Evolutionary conservation across 2,888 invertebrate species (phyloP).

Genomic region (Epistrophella euchroma): DNA sequence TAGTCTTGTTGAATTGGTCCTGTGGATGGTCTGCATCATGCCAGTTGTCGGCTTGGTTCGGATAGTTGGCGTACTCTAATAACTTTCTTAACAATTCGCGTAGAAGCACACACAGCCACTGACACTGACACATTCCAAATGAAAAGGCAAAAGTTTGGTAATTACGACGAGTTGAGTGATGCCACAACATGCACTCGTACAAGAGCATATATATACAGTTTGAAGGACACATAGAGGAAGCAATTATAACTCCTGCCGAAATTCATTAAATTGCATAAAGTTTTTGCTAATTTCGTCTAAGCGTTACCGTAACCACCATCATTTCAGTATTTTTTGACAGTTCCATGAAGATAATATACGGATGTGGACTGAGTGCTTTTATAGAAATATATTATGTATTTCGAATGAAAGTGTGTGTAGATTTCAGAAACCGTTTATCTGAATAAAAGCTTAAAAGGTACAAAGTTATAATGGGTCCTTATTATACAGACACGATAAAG

Average conservation of each 20-base stretch:
- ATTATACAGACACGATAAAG: not conserved
- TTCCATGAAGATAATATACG: constrained; percentile 10
- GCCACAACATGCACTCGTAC: constrained; percentile 72
- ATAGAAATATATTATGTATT: too few species aligned
- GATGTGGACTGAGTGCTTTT: constrained; percentile 1
- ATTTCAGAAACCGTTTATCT: not conserved
- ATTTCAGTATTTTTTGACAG: constrained; percentile 59
- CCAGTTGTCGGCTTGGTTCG: not conserved
- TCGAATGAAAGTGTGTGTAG: not conserved
- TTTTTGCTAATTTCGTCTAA: constrained; percentile 72
- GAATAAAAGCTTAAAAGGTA: not conserved
- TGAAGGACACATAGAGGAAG: constrained; percentile 68
- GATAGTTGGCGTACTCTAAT: constrained; percentile 28
- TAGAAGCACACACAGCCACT: not conserved
- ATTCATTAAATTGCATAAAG: constrained; percentile 73
- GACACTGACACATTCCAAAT: constrained; percentile 51
- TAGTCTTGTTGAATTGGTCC: not conserved
- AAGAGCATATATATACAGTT: constrained; percentile 3
- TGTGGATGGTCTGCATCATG: constrained; percentile 15
- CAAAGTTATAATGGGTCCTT: not conserved
- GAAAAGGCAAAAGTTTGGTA: constrained; percentile 70
- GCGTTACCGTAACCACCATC: constrained; percentile 38
- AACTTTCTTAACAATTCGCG: constrained; percentile 72
- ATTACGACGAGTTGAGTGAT: constrained; percentile 72
- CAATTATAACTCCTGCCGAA: constrained; percentile 71